Evolutionary conservation across 2,113 vertebrate genomes (phyloP).

Genomic region (Rhinogobius similis): DNA sequence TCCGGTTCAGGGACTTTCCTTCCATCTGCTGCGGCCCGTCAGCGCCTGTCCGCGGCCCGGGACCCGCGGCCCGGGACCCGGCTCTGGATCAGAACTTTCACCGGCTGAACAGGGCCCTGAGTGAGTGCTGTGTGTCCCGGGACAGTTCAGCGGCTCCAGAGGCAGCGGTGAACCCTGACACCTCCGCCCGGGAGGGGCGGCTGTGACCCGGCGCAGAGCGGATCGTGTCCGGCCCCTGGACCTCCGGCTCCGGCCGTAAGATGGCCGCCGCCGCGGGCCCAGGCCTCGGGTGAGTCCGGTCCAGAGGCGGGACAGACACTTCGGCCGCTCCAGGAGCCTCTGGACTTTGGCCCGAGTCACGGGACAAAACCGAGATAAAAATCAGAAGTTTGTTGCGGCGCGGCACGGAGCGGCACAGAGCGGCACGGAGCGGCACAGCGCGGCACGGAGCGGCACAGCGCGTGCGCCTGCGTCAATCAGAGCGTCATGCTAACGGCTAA

Average conservation of each 20-base stretch:
- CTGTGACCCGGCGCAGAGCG: not conserved
- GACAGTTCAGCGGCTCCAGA: not conserved
- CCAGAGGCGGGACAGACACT: not conserved
- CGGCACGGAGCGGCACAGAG: too few species aligned
- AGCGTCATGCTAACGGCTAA: slow-evolving; percentile 44
- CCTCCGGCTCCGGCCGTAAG: slow-evolving; percentile 33
- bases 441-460: not conserved
- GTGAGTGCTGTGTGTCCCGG: too few species aligned
- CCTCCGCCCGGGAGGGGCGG: not conserved
- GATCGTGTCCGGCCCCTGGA: not conserved
- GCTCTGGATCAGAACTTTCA: too few species aligned
- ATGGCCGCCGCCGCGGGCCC: slow-evolving; percentile 69
- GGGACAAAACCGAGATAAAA: not conserved
- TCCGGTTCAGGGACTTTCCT: not conserved
- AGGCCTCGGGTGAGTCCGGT: slow-evolving; percentile 41
- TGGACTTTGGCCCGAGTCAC: not conserved
- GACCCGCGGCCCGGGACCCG: too few species aligned
- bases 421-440: too few species aligned
- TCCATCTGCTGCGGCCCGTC: not conserved
- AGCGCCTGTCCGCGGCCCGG: not conserved
- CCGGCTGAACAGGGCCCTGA: too few species aligned
- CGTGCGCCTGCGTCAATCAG: slow-evolving; percentile 4
- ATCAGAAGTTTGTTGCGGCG: not conserved
- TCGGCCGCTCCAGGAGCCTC: not conserved
- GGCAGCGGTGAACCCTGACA: not conserved